Evolutionary conservation across 1,140 invertebrate species (phyloP), one percentile per base, ranked within the genome.

Genomic region (Gonatopus flavifemur): DNA sequence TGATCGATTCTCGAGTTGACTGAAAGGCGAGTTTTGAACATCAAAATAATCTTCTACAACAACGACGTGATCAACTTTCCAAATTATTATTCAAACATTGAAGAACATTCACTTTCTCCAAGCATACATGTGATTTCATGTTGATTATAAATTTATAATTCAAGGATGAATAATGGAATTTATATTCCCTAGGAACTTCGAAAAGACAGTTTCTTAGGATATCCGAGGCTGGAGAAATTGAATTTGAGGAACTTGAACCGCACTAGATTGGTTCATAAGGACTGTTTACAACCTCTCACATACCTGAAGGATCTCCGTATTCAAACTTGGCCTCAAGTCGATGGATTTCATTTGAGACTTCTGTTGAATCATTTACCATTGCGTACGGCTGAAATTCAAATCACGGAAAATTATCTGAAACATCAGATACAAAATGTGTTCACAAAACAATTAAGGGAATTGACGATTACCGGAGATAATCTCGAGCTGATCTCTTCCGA

Each of bases 391-490:
- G 81, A 84, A 28, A 83, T 90, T 33, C 83, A 89, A 60, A 83
- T 91, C 57, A 83, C 84, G 37, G 90, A 93, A 59, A 76, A 84
- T 5, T 69, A 80, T 8, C 80, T 91, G 42, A 84, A 85, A 12
- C 83, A 84, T 51, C 88, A 92, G 61, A 74, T 92, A 38, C 81
- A 86, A 40, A 83, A 88, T 45, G 81, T 85, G 1, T 88, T 88
- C 37, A 84, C 84, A 12, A 84, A 86, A 5, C 91, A 91, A 64
- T 78, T 94, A 12, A 82, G 86, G 44, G 85, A 90, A 52, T 70
- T 94, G 19, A 88, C 90, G 62, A 88, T 94, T 41, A 88, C 85
- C 35, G 92, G 91, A 10, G 68, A 67, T 31, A 83, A 84, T 57
- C 79, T 94, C 32, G 83, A 83, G 53, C 78, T 70, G 25, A 87